Conservation (phyloP, 2,888 invertebrate genomes). For the Eupithecia exiguata region DNA sequence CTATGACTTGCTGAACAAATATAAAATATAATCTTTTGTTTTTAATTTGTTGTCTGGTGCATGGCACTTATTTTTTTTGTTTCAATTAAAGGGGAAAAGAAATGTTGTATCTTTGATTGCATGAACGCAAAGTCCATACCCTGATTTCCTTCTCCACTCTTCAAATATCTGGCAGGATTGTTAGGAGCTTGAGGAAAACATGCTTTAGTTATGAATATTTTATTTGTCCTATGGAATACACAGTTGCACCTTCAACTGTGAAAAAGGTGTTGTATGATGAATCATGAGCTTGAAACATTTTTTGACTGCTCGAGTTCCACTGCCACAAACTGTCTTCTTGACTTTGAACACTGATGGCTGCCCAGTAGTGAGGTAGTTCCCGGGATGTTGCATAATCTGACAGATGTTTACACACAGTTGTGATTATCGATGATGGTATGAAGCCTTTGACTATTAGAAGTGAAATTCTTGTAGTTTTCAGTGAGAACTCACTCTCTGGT, state of each 20-base stretch:
- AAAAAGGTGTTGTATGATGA: constrained; percentile 69
- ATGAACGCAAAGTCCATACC: constrained; percentile 2
- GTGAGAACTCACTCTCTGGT: constrained; percentile 62
- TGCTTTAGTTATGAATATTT: constrained; percentile 64
- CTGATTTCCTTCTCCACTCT: neutral
- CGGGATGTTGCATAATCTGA: constrained; percentile 58
- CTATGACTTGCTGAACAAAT: constrained; percentile 50
- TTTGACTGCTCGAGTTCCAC: constrained; percentile 59
- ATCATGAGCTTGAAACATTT: constrained; percentile 70
- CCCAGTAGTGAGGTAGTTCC: constrained; percentile 66
- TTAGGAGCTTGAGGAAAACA: constrained; percentile 7
- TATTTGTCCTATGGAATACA: constrained; percentile 71
- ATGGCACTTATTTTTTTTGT: constrained; percentile 52
- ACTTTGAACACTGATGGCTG: constrained; percentile 68
- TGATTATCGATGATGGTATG: constrained; percentile 57
- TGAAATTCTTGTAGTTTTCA: constrained; percentile 65
- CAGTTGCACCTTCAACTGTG: constrained; percentile 50
- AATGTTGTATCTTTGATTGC: constrained; percentile 22
- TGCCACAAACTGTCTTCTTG: constrained; percentile 68
- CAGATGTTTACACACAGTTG: constrained; percentile 55
- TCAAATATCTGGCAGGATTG: neutral
- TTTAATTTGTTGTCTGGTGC: constrained; percentile 58
- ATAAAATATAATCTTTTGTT: constrained; percentile 46
- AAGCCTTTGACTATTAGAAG: constrained; percentile 67
- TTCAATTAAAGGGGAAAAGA: constrained; percentile 39